These are phyloP conservation scores for Hyla sarda DNA, from an alignment of 2,113 vertebrate species.

Conservation along the genomic window DNA sequence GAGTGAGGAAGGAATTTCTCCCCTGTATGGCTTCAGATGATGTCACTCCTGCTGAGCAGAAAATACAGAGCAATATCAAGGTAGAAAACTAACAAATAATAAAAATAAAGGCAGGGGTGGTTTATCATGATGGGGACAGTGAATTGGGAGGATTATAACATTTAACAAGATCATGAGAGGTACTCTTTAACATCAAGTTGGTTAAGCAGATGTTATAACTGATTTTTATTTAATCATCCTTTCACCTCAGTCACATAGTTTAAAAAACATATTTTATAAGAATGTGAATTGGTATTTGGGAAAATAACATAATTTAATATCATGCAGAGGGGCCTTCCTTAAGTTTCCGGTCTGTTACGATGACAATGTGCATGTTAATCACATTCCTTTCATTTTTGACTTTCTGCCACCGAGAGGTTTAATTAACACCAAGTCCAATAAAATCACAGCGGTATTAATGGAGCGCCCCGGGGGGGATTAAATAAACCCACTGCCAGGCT, in stretches of 20 bases:
- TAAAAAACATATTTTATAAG: neutral
- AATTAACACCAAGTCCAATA: slow-evolving; percentile 51
- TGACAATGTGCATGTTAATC: slow-evolving; percentile 50
- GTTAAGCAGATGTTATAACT: too few relatives aligned
- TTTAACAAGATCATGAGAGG: too few relatives aligned
- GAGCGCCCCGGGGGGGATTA: neutral
- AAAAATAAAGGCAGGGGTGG: too few relatives aligned
- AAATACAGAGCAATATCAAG: too few relatives aligned
- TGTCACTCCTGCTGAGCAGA: too few relatives aligned
- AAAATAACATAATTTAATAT: slow-evolving; percentile 17
- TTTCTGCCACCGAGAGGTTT: slow-evolving; percentile 33
- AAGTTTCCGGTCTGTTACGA: neutral
- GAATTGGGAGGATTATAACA: too few relatives aligned
- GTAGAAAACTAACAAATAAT: too few relatives aligned
- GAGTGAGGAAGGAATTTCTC: too few relatives aligned
- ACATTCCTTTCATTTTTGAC: slow-evolving; percentile 47
- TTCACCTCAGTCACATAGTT: neutral
- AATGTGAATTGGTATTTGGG: neutral
- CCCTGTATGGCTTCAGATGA: too few relatives aligned
- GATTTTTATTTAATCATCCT: neutral
- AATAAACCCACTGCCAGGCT: neutral
- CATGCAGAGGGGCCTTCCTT: neutral
- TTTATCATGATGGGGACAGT: too few relatives aligned
- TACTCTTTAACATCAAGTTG: too few relatives aligned
- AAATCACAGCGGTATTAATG: slow-evolving; percentile 57